A percentile compares a stretch with the other conserved stretches of the same genome.
These are phyloP conservation scores for Synanthedon myopaeformis DNA, from an alignment of 2,888 invertebrate genomes.

Conservation along the genomic window DNA sequence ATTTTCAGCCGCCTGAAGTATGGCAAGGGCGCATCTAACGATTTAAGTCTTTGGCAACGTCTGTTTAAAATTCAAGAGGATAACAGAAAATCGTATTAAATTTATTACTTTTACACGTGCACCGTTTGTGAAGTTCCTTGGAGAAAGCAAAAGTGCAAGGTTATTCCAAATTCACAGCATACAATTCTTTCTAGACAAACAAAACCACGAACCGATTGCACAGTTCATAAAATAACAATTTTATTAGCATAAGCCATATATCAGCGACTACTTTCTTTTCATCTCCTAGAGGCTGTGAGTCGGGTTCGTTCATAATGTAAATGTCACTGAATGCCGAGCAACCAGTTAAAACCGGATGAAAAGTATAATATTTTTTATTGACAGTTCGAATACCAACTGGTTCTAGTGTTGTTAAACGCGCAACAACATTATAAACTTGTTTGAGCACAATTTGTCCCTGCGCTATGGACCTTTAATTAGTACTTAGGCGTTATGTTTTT, in stretches of 20 bases:
- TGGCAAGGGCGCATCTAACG: too few relatives aligned
- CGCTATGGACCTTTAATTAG: neutral
- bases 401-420: slow-evolving; percentile 41
- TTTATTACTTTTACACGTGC: too few relatives aligned
- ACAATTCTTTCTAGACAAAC: too few relatives aligned
- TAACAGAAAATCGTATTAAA: too few relatives aligned
- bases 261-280: slow-evolving; percentile 50
- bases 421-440: slow-evolving; percentile 24
- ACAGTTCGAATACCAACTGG: slow-evolving; percentile 24
- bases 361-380: slow-evolving; percentile 22
- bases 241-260: slow-evolving; percentile 16
- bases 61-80: too few relatives aligned
- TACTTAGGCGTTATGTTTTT: too few relatives aligned
- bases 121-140: too few relatives aligned
- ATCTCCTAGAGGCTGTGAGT: slow-evolving; percentile 35
- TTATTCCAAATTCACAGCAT: too few relatives aligned
- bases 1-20: too few relatives aligned
- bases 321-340: slow-evolving; percentile 50
- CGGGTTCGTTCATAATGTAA: slow-evolving; percentile 54
- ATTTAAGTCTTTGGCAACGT: too few relatives aligned
- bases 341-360: slow-evolving; percentile 41
- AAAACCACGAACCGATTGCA: too few relatives aligned
- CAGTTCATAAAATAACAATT: slow-evolving; percentile 2
- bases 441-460: neutral
- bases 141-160: too few relatives aligned